Base-by-base conservation (phyloP, 2,113 vertebrate genomes). In the Antigone vipio region DNA sequence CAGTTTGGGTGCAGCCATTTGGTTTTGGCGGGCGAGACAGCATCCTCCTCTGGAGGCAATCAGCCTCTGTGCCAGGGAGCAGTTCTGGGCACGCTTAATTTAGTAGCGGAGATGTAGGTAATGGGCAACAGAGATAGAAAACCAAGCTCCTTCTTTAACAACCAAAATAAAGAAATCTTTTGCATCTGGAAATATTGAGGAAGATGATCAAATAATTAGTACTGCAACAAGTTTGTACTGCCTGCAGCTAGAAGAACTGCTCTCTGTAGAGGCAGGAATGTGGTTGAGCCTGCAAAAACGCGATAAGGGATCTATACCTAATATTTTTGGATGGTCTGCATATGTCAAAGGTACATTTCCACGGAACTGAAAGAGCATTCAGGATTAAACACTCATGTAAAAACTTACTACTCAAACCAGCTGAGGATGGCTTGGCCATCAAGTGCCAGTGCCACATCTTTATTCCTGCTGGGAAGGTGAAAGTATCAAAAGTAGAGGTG, bases 131-230 rank as follows among this genome's bases (percentile, higher is more conserved):
- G 71, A 90, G 88, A 85, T 4, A 86, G 79, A 95, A 90, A 93
- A 85, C 38, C 35, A 75, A 87, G 30, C 14, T 35, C 47, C 53
- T 95, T n/a, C 72, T 78, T 94, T 50, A 86, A 75, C 73, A 75
- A 68, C 30, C 22, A 66, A 93, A 97, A 92, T 66, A 96, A 88
- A 88, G 94, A 87, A 95, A 97, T 93, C 86, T 66, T 79, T 93
- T 71, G 62, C 66, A 95, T 95, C 80, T 92, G 86, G 84, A 93
- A 92, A 88, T 91, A 86, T 12, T 52, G 56, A 94, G 55, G 83
- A 32, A 47, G 63, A 73, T 88, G 89, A 94, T 88, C 95, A 93
- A 93, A 96, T 90, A 93, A 95, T 89, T 96, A 95, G 71, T 75
- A 85, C 69, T 60, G 62, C 86, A 94, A 77, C 68, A 89, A 58